Conservation (phyloP, 2,113 vertebrate genomes). For the Pipra filicauda region DNA sequence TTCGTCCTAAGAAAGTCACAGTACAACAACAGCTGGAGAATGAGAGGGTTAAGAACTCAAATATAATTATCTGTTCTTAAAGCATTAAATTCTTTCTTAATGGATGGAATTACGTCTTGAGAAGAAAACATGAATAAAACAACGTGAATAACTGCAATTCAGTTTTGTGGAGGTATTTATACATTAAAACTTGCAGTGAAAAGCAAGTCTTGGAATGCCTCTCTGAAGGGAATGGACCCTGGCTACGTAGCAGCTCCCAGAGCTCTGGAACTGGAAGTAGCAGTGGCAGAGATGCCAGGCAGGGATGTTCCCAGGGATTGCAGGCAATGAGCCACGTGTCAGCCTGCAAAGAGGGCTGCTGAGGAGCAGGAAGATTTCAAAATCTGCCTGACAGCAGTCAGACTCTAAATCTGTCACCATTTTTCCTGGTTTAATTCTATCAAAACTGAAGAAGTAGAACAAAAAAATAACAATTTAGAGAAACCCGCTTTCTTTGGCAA, state of each 20-base stretch:
- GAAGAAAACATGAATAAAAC: neutral
- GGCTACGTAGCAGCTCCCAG: neutral
- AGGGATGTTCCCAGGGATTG: neutral
- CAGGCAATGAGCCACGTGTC: neutral
- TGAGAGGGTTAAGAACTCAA: neutral
- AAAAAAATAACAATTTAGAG: neutral
- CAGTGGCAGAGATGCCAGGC: rapidly evolving
- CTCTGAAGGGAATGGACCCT: neutral
- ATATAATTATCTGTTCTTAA: neutral
- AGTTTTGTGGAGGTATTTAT: neutral
- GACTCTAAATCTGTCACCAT: neutral
- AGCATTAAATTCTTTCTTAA: neutral
- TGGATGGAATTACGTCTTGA: neutral
- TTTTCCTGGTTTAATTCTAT: neutral
- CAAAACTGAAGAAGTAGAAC: neutral
- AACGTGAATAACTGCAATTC: neutral
- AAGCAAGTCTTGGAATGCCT: neutral
- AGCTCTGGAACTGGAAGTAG: neutral
- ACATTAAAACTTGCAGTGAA: neutral
- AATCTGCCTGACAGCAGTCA: neutral
- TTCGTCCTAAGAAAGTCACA: neutral
- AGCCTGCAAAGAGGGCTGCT: neutral
- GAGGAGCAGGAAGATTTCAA: neutral
- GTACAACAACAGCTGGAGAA: neutral
- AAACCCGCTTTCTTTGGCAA: neutral